Evolutionary conservation across 2,113 vertebrate species (phyloP).

Genomic region (Apodemus speciosus): DNA sequence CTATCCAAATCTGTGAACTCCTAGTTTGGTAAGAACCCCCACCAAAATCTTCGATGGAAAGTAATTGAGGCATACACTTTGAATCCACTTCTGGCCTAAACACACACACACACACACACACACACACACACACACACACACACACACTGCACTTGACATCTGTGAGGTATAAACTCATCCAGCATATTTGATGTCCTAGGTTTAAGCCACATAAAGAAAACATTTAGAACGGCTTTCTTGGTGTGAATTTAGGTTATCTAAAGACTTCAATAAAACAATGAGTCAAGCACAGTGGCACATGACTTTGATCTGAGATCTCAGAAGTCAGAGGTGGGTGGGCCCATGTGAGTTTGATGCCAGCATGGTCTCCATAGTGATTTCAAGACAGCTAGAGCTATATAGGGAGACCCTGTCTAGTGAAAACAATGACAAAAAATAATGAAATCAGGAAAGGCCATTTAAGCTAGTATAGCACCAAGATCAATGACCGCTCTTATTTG

Average conservation of each 20-base stretch:
- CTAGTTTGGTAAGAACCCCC: neutral
- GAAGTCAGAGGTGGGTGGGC: too few relatives aligned
- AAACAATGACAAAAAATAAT: neutral
- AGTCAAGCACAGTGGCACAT: neutral
- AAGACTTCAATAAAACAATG: neutral
- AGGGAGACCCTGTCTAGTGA: neutral
- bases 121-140: neutral
- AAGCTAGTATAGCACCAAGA: neutral
- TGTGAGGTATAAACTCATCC: neutral
- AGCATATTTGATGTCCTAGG: neutral
- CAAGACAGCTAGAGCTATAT: neutral
- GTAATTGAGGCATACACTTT: neutral
- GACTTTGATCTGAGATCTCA: neutral
- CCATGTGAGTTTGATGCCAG: neutral
- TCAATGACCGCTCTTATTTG: neutral
- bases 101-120: neutral
- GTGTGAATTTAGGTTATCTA: slow-evolving; percentile 9
- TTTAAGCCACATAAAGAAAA: neutral
- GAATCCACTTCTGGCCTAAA: neutral
- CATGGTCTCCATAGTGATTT: neutral
- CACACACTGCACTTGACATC: neutral
- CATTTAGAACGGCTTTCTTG: neutral
- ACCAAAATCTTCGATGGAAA: neutral
- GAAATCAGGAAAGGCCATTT: neutral
- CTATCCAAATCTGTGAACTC: neutral